Percentiles rank a stretch among this genome's conserved stretches.
Evolutionary conservation across 2,113 vertebrate species (phyloP).

Genomic region (Oncorhynchus clarkii): DNA sequence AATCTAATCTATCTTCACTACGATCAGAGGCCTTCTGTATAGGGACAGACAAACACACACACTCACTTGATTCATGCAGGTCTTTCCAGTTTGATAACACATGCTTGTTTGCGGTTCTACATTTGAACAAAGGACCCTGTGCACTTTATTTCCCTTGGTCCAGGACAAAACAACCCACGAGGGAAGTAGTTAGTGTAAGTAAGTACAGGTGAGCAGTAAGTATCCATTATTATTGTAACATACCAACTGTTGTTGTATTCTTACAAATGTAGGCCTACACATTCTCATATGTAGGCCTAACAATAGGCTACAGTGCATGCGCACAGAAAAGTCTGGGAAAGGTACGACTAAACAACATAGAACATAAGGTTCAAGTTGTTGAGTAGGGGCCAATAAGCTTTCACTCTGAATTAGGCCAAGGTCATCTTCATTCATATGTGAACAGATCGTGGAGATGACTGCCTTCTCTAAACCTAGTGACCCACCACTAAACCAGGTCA

Average conservation of each 20-base stretch:
- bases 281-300: no score
- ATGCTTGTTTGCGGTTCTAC: not conserved
- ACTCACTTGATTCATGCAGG: slow-evolving; percentile 52
- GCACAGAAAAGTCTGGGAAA: no score
- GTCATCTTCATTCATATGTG: no score
- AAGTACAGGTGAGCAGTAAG: not conserved
- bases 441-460: no score
- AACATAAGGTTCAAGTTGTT: no score
- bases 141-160: slow-evolving; percentile 22
- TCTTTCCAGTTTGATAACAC: slow-evolving; percentile 72
- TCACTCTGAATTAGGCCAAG: no score
- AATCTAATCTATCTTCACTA: not conserved
- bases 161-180: not conserved
- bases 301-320: no score
- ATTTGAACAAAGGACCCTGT: slow-evolving; percentile 25
- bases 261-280: no score
- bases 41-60: not conserved
- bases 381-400: no score
- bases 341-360: no score
- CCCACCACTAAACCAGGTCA: not conserved
- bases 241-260: no score
- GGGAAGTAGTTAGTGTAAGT: not conserved
- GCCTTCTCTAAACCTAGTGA: no score
- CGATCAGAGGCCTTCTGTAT: not conserved
- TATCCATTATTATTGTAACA: not conserved